A percentile compares a stretch with the other conserved stretches of the same genome.
phyloP scores from a whole-genome alignment of 2,888 invertebrate species.

The Diaphora mendica region DNA sequence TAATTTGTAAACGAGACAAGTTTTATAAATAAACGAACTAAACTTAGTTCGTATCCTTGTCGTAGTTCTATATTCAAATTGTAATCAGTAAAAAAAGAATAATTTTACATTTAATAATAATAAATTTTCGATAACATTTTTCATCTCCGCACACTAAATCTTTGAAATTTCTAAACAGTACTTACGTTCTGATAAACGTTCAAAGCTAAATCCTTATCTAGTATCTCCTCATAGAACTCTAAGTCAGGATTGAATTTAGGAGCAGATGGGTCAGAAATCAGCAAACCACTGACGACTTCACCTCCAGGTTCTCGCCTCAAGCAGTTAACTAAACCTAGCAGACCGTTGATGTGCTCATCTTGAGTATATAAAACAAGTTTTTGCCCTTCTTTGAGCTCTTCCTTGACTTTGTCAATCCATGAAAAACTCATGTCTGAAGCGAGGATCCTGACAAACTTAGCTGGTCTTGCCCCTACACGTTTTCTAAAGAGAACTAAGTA shows the following conservation, averaged over 20 bases:
- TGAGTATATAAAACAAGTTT: constrained; percentile 89
- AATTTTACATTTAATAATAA: too few species aligned
- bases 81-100: too few species aligned
- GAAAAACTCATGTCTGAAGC: constrained; percentile 72
- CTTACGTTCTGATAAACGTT: constrained; percentile 90
- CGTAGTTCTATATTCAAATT: too few species aligned
- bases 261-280: constrained; percentile 88
- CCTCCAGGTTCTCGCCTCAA: constrained; percentile 93
- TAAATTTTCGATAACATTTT: too few species aligned
- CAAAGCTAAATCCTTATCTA: constrained; percentile 91
- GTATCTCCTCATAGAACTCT: constrained; percentile 88
- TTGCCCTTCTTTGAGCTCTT: constrained; percentile 74
- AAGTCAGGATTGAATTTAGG: constrained; percentile 88
- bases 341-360: constrained; percentile 90
- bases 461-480: constrained; percentile 74
- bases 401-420: constrained; percentile 85
- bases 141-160: neutral
- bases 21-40: too few species aligned
- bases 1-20: too few species aligned
- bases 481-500: constrained; percentile 85
- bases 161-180: constrained; percentile 22
- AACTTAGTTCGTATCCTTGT: too few species aligned
- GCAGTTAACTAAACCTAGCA: constrained; percentile 96
- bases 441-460: constrained; percentile 79
- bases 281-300: constrained; percentile 87